Base-by-base conservation (phyloP, 2,113 vertebrate species). In the Campylorhamphus procurvoides region DNA sequence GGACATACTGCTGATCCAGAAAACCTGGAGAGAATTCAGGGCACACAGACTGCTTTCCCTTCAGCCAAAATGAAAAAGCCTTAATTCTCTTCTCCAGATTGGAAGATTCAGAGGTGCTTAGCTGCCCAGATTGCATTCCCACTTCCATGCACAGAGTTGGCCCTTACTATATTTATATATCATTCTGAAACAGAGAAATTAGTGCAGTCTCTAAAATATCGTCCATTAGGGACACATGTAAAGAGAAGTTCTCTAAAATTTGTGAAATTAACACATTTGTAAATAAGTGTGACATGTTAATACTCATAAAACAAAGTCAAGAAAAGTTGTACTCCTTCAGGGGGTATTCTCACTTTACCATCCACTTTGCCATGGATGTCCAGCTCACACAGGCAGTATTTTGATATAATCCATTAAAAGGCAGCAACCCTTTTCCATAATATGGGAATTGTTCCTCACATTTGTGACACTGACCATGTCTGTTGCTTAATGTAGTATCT, bases 91-190 rank as follows among this genome's bases (percentile, higher is more conserved):
- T 66, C 19, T 94, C 84, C 91, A 95, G 87, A 89, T 84, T 94
- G 77, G 49, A 91, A 91, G 84, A 95, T 82, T 94, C 95, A 94
- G 89, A 91, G 62, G 58, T 97, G 76, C 47, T 90, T 80, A 74
- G 83, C 63, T 94, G 63, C 56, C 92, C 94, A 94, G 90, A 92
- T 94, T 96, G 82, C 83, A 33, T 94, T 92, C 80, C 49, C 49
- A 27, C n/a, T 93, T 87, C 66, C n/a, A 0, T 64, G 69, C 66
- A 79, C 58, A 64, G 84, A 91, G 82, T 42, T 82, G 76, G 60
- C 73, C 79, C 59, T 60, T 67, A 28, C 68, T 89, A 18, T 74
- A 64, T 92, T 85, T 78, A 80, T 42, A 8, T 47, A 72, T 68
- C 2, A 29, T 68, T 75, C 89, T 81, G 52, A 81, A 92, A 42